These are phyloP conservation scores for Papilio machaon DNA, from an alignment of 1,140 invertebrate genomes.

Conservation along the genomic window DNA sequence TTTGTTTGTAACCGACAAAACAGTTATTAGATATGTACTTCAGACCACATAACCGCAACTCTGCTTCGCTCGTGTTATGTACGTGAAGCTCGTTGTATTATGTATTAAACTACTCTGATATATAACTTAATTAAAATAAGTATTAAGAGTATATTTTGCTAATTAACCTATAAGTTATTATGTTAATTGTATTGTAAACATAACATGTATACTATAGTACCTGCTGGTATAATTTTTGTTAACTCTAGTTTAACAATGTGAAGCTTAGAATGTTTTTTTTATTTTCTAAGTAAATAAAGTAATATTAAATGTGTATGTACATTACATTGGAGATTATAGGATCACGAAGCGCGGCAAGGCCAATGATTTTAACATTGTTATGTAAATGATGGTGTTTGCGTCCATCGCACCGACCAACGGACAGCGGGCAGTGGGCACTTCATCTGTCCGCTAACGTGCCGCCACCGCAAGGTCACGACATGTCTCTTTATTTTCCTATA, in stretches of 20 bases:
- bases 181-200: too few species aligned
- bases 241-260: background rate
- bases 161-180: too few species aligned
- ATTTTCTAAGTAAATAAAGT: background rate
- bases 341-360: constrained; percentile 42
- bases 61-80: background rate
- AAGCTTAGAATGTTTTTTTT: background rate
- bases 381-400: constrained; percentile 61
- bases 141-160: background rate
- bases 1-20: background rate
- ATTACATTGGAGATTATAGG: constrained; percentile 4
- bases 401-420: constrained; percentile 39
- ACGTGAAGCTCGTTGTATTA: background rate
- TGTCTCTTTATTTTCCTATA: background rate
- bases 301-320: background rate
- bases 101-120: background rate
- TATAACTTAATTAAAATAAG: background rate
- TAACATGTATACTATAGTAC: background rate
- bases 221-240: background rate
- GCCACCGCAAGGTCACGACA: constrained; percentile 46
- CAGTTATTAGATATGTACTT: background rate
- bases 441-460: constrained; percentile 60
- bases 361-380: constrained; percentile 61
- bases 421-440: constrained; percentile 44
- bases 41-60: background rate